These are phyloP conservation scores for Zygaena filipendulae DNA, from an alignment of 2,888 invertebrate genomes.

Conservation along the genomic window DNA sequence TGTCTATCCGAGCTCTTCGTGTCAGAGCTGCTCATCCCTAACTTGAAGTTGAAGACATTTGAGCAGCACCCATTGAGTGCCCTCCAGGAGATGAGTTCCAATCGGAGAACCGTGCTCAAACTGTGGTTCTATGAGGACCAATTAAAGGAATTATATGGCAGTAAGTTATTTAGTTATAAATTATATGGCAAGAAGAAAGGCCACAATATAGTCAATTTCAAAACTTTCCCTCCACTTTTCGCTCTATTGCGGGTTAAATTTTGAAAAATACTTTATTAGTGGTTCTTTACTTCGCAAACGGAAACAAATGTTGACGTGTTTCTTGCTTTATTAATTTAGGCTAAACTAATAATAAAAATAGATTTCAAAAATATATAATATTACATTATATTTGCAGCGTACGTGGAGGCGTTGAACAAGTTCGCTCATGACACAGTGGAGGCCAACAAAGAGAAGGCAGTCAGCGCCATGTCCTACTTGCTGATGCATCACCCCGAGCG, in stretches of 20 bases:
- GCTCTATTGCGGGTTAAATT: no score
- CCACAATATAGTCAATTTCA: no score
- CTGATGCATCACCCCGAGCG: conserved; percentile 84
- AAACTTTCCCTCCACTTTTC: no score
- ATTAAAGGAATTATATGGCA: conserved; percentile 80
- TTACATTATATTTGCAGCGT: conserved; percentile 65
- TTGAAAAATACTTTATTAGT: no score
- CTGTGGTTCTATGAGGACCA: conserved; percentile 93
- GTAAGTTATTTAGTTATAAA: conserved; percentile 36
- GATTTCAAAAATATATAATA: no score
- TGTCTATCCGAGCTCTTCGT: conserved; percentile 83
- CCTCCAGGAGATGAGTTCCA: conserved; percentile 68
- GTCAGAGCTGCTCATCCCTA: conserved; percentile 74
- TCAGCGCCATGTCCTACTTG: conserved; percentile 78
- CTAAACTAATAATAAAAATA: no score
- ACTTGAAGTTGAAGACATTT: conserved; percentile 73
- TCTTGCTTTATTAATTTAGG: no score
- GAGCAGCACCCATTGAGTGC: conserved; percentile 71
- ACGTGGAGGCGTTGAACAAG: conserved; percentile 76
- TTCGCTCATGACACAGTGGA: conserved; percentile 84
- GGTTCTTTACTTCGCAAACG: no score
- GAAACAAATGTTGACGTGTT: no score
- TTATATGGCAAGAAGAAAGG: not conserved
- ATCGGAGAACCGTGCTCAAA: conserved; percentile 73
- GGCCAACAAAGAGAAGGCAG: conserved; percentile 82